Evolutionary conservation across 2,113 vertebrate genomes (phyloP), one percentile per base, ranked within the genome.

Genomic region (Poeciliopsis turrubarensis): DNA sequence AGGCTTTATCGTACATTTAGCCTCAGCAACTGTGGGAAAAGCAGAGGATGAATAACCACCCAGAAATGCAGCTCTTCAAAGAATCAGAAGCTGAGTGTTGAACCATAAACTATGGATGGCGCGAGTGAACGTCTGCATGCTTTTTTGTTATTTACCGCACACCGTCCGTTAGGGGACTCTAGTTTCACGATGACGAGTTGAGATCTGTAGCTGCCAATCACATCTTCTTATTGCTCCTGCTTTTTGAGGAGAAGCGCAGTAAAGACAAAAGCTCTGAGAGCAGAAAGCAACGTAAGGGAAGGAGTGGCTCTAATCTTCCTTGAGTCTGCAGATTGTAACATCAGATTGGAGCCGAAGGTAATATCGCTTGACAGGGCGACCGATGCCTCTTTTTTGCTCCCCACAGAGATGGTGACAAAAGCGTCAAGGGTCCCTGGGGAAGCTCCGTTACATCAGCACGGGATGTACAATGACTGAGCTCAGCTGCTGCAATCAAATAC

Each of bases 361-460:
- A 87, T 77, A 77, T 84, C 44, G 41, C 81, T 87, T 76, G 78
- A 86, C 67, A 67, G 65, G 72, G 15, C 70, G 65, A 79, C 65
- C 79, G 69, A 76, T 72, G 62, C 13, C 1, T 25, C 22, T 68
- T 62, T 68, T 75, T 71, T 65, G 73, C 63, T 76, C 79, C 79
- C 75, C 70, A 47, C 60, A 68, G 83, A 81, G 70, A 80, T 67
- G 22, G 51, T 67, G 68, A 70, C 30, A 37, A 77, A 81, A 41
- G 31, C 37, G 41, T 78, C 65, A 27, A 70, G 62, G 27, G 64
- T 73, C 83, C 68, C 76, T 32, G 26, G 54, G 78, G 78, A 57
- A 17, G 51, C 68, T 72, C 66, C 31, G 71, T 68, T 64, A 68
- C 31, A 34, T 25, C 12, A 10, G 5, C 22, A 30, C 47, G 77